Base-by-base conservation (phyloP, 2,888 invertebrate genomes). In the Athetis lepigone region DNA sequence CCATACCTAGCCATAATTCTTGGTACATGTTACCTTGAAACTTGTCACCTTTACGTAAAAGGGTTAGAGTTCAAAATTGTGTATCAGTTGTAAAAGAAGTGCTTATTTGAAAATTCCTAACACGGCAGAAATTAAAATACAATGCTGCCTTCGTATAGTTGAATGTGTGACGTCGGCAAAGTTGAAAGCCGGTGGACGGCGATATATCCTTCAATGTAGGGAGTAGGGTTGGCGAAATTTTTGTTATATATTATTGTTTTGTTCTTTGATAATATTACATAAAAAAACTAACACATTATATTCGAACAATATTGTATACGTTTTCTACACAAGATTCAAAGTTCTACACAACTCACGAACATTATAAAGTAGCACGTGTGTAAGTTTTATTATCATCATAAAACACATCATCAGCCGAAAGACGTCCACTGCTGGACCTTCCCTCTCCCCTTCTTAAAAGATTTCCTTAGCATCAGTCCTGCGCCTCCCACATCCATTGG, bases 41-140 rank as follows among this genome's bases (percentile, higher is more conserved):
- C 59, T 55, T 62, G 51, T 68, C 71, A 62, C 67, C 59, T 70
- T 65, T 73, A 78, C 52, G 16, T 18, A n/a, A 33, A 56, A 11
- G 64, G 37, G 29, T 51, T 70, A 76, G 70, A 74, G 77, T 69
- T 70, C 51, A 72, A 43, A 71, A 74, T 79, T 65, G 76, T 47
- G 58, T 65, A 70, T 66, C 57, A 54, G 63, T 72, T 75, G 55
- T 57, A 55, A 75, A 75, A 77, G 76, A 75, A 75, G 76, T 71
- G 61, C 78, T 82, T 86, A 85, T 88, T 92, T 90, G 89, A 84
- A 82, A 84, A 92, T 92, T 90, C 92, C 79, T 80, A 80, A 88
- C 91, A 91, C 90, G 90, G 84, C 75, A 79, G 75, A 86, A 88
- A 93, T 93, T 93, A 92, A 87, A 93, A 93, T 93, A 93, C 93